Evolutionary conservation across 1,140 invertebrate genomes (phyloP), one percentile per base, ranked within the genome.

Genomic region (Drosophila kepulauana): DNA sequence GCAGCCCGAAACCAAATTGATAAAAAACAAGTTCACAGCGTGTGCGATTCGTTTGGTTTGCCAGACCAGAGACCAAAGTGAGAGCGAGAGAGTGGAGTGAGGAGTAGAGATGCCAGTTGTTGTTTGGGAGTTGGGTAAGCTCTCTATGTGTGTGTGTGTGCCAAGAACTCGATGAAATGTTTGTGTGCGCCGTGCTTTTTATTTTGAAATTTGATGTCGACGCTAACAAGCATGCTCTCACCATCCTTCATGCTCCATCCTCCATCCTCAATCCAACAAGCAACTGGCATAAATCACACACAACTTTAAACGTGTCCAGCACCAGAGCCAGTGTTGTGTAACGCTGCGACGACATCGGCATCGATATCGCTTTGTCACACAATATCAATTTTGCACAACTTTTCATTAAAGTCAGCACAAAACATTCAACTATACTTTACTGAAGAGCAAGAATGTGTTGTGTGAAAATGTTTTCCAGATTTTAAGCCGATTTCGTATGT

Each of bases 1-100:
- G 69, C 82, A 85, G 78, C 65, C 82, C 69, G 43, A 78, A 81
- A 78, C 81, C 71, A 84, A 85, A 84, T 84, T 84, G 81, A 85
- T 85, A 78, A 81, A 16, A 13, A 5, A 8, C 5, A 33, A 62
- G 48, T 63, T 48, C 48, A 46, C 54, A 69, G 52, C 10, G 25
- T 13, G n/a, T 13, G n/a, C 7, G 51, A 33, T 54, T 33, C n/a
- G n/a, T 54, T 54, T 30, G 8, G 20, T 25, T 25, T 20, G 48
- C 33, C 33, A 35, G 30, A 25, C 3, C 20, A 25, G 20, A 25
- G 20, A 25, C 20, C 20, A 25, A 25, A 25, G 20, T 20, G 20
- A 20, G 20, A 3, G 20, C 1, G 20, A 25, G 20, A 25, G 20
- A 25, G 20, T 3, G 3, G 20, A 4, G 20, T 25, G 20, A 25